Conservation (phyloP, 2,888 invertebrate genomes). For the Diarsia rubi region DNA sequence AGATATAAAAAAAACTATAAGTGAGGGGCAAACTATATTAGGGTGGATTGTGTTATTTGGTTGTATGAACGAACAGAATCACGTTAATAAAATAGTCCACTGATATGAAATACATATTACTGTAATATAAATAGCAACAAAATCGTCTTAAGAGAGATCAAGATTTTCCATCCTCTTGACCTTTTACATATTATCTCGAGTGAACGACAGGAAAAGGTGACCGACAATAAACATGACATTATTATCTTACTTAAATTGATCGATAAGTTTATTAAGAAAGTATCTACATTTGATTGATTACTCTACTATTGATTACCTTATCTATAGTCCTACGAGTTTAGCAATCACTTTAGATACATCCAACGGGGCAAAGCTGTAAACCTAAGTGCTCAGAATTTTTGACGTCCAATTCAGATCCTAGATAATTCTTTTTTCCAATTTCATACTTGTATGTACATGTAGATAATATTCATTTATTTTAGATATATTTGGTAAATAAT, state of each 20-base stretch:
- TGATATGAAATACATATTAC: slow-evolving; percentile 14
- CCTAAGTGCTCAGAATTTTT: too few species aligned
- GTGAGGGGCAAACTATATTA: neutral
- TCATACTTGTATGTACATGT: too few species aligned
- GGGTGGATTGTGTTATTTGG: neutral
- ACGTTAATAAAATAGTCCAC: neutral
- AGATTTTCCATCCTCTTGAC: neutral
- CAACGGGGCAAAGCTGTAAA: neutral
- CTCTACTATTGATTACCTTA: neutral
- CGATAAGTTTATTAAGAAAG: slow-evolving; percentile 12
- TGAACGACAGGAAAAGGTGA: neutral
- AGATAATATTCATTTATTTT: neutral
- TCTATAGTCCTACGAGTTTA: neutral
- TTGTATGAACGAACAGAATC: neutral
- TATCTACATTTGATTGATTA: slow-evolving; percentile 25
- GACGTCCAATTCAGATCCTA: too few species aligned
- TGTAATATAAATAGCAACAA: neutral
- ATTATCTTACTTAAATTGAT: neutral
- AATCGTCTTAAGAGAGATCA: neutral
- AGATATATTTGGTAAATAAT: neutral
- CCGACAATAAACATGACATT: neutral
- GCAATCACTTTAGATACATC: neutral
- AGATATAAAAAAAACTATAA: neutral
- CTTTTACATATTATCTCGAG: neutral
- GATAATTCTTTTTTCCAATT: too few species aligned